Evolutionary conservation across 2,888 invertebrate genomes (phyloP), one percentile per base, ranked within the genome.

Genomic region (Anodontia alba): DNA sequence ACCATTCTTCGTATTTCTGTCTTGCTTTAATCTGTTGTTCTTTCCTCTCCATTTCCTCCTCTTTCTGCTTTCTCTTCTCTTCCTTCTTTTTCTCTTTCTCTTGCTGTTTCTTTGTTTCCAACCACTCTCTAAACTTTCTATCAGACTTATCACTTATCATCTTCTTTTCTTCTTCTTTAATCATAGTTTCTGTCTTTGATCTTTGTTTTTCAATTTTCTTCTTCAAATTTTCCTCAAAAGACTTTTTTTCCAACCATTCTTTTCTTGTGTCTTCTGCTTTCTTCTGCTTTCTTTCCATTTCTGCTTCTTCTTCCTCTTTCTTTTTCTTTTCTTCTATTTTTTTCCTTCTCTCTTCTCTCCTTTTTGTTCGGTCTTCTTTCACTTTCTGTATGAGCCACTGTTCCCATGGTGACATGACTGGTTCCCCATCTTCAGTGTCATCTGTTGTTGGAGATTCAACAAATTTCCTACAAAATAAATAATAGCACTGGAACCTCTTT

Each of bases 331-430:
- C 87, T 76, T 90, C 84, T 36, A 78, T 84, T 62, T 88, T 89
- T 73, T 87, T 89, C 73, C 83, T 81, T 62, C 67, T 79, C 36
- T 88, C 88, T 70, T 83, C 80, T 38, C 84, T 83, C 31, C 78
- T 68, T 62, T 83, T 89, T 71, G 74, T 38, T 74, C 83, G 76
- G 73, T 91, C 90, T 46, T 89, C 89, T 79, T 91, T 91, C 0
- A 92, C 91, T 82, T 93, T 93, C 57, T 88, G 81, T 67, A 93
- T 88, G 1, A 93, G 77, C 93, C 93, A 93, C 43, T 88, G 86
- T 84, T 93, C 93, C 93, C 93, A 93, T 33, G 92, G 88, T 33
- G 91, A 92, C 82, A 92, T 76, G 7, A 83, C 70, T 43, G 83
- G 69, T 46, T 81, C 83, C 8, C 36, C 82, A 10, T 76, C 8